These are phyloP conservation scores for Xanthorhoe designata DNA, from an alignment of 2,888 invertebrate species.

Conservation along the genomic window DNA sequence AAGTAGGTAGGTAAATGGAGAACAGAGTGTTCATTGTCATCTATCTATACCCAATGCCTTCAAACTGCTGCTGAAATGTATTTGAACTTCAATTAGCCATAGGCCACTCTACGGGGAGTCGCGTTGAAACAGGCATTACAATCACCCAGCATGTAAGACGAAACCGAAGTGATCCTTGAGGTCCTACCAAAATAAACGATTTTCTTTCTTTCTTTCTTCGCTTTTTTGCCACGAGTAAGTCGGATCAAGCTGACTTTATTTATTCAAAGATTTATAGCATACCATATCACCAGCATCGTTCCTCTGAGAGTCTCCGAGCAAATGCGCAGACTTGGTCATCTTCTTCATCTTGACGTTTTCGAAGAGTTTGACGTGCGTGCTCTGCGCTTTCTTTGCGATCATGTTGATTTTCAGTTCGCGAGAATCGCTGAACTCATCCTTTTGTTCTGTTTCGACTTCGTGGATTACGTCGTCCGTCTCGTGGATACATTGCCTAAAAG, in stretches of 20 bases:
- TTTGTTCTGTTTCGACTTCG: slow-evolving; percentile 38
- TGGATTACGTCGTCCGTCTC: slow-evolving; percentile 37
- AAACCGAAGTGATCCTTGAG: too few species aligned
- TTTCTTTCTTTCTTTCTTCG: too few species aligned
- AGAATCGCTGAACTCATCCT: slow-evolving; percentile 47
- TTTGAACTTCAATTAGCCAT: too few species aligned
- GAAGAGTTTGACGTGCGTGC: slow-evolving; percentile 63
- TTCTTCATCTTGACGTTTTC: slow-evolving; percentile 63
- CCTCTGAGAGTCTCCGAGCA: slow-evolving; percentile 62
- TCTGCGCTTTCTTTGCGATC: slow-evolving; percentile 71
- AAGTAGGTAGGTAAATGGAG: too few species aligned
- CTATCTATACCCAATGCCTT: too few species aligned
- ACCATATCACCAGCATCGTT: slow-evolving; percentile 58
- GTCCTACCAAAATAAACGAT: too few species aligned
- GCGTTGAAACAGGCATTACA: too few species aligned
- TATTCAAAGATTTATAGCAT: neutral
- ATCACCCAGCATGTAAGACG: too few species aligned
- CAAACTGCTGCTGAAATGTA: too few species aligned
- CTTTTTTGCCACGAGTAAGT: too few species aligned
- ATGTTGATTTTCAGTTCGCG: slow-evolving; percentile 58
- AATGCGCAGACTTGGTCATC: slow-evolving; percentile 74
- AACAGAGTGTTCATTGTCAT: too few species aligned
- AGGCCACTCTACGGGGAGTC: too few species aligned
- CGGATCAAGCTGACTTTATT: neutral
- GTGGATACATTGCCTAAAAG: slow-evolving; percentile 52